Base-by-base conservation (phyloP, 2,888 invertebrate species). In the Oscheius myriophilus region DNA sequence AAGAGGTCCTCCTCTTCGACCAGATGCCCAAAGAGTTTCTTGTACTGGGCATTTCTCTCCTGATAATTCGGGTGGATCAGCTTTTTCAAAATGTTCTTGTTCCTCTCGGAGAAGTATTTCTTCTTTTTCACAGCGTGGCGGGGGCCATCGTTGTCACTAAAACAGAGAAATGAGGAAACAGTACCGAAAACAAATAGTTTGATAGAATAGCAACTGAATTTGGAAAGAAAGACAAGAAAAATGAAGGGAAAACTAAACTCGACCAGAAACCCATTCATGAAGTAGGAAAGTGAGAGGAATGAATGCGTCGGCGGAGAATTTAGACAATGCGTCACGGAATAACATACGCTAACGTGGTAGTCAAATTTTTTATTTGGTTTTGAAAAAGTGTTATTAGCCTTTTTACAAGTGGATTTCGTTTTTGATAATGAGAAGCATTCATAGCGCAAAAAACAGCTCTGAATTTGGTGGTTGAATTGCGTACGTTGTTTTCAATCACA, bases 1-100 rank as follows among this genome's bases (percentile, higher is more conserved):
- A 77, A 73, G 41, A 67, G 65, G 45, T 80, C 80, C 16, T 66
- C 65, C 23, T 79, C 76, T 1, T 72, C 70, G n/a, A 72, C 67
- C 6, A 67, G 62, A 21, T 74, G 69, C 6, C 72, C 67, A 58
- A 80, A 80, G 0, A 76, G 62, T 64, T 78, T 77, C n/a, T 65
- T 61, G 63, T 78, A 80, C 45, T 73, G 71, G 18, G 64, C 23
- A 57, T 69, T 72, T n/a, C 79, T 45, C 59, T 80, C 74, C 51
- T 79, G 77, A 66, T 79, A 79, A 18, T 74, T 73, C 9, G 79
- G 77, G 42, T 76, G 70, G 51, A 80, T 71, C 12, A 76, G 46
- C 61, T 78, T 75, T 67, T 73, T 73, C 51, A 78, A 72, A 54
- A 75, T 73, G 51, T 78, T 78, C 45, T 75, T 75, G 43, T 75